Evolutionary conservation across 2,113 vertebrate genomes (phyloP).

Genomic region (Microcebus griseorufus): DNA sequence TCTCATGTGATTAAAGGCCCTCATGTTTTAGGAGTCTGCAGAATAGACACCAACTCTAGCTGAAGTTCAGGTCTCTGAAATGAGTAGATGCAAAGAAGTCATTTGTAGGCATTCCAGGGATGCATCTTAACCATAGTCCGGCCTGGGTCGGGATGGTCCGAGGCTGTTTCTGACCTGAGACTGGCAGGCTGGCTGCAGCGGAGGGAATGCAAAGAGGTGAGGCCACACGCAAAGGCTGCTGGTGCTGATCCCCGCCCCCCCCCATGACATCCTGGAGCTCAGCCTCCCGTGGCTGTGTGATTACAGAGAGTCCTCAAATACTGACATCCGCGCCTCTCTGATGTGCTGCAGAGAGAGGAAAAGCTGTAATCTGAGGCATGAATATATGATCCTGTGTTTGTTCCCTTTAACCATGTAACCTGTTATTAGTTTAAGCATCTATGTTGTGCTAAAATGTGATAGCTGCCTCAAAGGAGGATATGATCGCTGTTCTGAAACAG

Average conservation of each 20-base stretch:
- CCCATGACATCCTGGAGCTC: background rate
- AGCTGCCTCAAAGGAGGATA: background rate
- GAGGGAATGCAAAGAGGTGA: background rate
- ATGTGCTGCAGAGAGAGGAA: background rate
- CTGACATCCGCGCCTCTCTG: constrained; percentile 46
- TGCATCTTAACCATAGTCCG: background rate
- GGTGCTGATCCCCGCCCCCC: background rate
- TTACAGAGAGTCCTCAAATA: constrained; percentile 47
- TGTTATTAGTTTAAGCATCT: constrained; percentile 70
- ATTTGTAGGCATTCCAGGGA: background rate
- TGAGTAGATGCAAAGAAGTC: background rate
- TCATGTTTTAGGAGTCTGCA: background rate
- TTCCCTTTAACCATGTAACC: constrained; percentile 16
- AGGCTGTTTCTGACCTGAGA: background rate
- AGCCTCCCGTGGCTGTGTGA: background rate
- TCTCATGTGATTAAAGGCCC: background rate
- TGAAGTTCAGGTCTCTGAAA: background rate
- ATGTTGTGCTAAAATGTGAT: background rate
- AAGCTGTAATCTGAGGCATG: constrained; percentile 59
- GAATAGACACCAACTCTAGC: background rate
- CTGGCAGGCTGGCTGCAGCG: background rate
- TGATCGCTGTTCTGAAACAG: background rate
- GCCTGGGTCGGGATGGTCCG: background rate
- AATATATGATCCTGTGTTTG: constrained; percentile 9
- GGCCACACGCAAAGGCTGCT: background rate